Base-by-base conservation (phyloP, 2,797 vertebrate species). In the Rhinatrema bivittatum region DNA sequence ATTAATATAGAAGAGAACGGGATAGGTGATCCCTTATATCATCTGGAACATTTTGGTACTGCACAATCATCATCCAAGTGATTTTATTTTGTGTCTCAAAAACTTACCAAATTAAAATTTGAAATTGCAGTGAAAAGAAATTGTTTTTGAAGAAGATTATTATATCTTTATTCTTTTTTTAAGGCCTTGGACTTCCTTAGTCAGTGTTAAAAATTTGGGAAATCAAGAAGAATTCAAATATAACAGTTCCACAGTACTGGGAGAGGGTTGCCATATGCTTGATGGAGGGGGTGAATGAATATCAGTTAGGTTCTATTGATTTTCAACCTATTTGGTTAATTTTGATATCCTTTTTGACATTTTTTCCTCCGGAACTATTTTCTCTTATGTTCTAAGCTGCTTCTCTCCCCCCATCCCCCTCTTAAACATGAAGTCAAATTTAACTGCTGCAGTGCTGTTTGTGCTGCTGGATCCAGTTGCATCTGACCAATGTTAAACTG, bases 211-310 rank as follows among this genome's bases (percentile, higher is more conserved):
- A n/a, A 56, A 18, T 23, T 33, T 31, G 8, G 2, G 38, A 52
- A 39, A 40, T 15, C 10, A 0, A 40, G 44, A 29, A 46, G 24
- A 33, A 14, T 16, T 56, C 25, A 25, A 32, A 15, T 1, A 0
- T 30, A 49, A 56, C 16, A 45, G 53, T 60, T 16, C n/a, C 22
- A 25, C 42, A 25, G 15, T 11, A 53, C 39, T 43, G 51, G 40
- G 51, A 50, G n/a, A 34, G 48, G 30, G 16, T 9, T 3, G 8
- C 42, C 19, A 9, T 32, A 32, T 17, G 43, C 36, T 28, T 35
- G 44, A 28, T 26, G 46, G 41, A 42, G 26, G 29, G 45, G 43
- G 14, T 15, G 9, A 9, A 37, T 1, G 35, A 7, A 16, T 13
- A 23, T 22, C n/a, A n/a, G 10, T 29, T 16, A 11, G 6, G 11